Base-by-base conservation (phyloP, 1,140 invertebrate species). In the Aphidius gifuensis region DNA sequence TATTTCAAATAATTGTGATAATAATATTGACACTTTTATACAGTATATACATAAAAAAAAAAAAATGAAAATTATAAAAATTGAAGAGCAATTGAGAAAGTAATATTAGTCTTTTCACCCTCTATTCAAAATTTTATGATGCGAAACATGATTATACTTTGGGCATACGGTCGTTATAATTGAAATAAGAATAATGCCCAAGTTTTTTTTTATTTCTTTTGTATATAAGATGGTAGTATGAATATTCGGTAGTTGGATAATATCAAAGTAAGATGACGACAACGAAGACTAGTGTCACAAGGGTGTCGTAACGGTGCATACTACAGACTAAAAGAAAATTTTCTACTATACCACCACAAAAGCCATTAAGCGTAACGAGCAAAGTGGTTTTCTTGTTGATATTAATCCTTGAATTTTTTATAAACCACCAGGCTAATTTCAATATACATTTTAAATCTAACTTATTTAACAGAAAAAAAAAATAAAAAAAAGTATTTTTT, bases 331-430 rank as follows among this genome's bases (percentile, higher is more conserved):
- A 45, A 39, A 53, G 50, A 56, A 60, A 63, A 53, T 64, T 58
- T 57, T 58, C 38, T 45, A 64, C 51, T 51, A 60, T 44, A 61
- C 58, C 54, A 58, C 40, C 55, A 16, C 47, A 40, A 56, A n/a
- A 43, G 47, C 48, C 63, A 64, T 64, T 64, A 64, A 57, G 58
- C 53, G 54, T 64, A 60, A 64, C 63, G 63, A 61, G 63, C 59
- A 44, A 58, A 55, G 55, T 45, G 56, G 43, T 40, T 9, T 54
- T 46, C 62, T 45, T 32, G 62, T 59, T 63, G 66, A 71, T 72
- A 71, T 74, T 74, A 73, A 71, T 71, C 68, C 68, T 53, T 72
- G 71, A 66, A 73, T 74, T 69, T 73, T 75, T 73, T 69, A 75
- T 71, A 70, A 64, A 61, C 50, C 42, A 58, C 61, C 67, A 48